A percentile compares a stretch with the other conserved stretches of the same genome.
Evolutionary conservation across 2,888 invertebrate genomes (phyloP).

Genomic region (Acleris cristana): DNA sequence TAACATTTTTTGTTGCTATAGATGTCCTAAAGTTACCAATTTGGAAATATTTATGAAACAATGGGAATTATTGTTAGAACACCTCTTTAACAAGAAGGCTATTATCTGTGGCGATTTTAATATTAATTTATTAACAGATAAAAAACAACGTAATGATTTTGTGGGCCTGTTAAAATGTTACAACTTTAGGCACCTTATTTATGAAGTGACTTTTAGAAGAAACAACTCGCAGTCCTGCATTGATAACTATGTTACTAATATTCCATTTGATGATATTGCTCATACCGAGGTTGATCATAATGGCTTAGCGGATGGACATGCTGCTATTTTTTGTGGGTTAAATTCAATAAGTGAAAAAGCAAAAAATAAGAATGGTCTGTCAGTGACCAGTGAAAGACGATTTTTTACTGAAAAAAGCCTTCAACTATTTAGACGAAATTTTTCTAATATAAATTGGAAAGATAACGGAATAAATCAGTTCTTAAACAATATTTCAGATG

Average conservation of each 20-base stretch:
- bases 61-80: background rate
- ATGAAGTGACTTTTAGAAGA: conserved; percentile 9
- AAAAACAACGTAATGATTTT: conserved; percentile 5
- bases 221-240: conserved; percentile 11
- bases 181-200: conserved; percentile 9
- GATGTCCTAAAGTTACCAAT: conserved; percentile 2
- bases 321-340: conserved; percentile 5
- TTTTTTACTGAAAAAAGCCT: no score
- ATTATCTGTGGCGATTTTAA: conserved; percentile 16
- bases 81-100: conserved; percentile 6
- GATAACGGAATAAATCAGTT: conserved; percentile 7
- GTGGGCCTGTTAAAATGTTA: no score
- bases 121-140: conserved; percentile 1
- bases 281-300: conserved; percentile 8
- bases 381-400: background rate
- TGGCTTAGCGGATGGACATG: conserved; percentile 18
- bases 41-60: conserved; percentile 4
- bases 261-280: background rate
- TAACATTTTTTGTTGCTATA: conserved; percentile 13
- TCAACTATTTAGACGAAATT: conserved; percentile 1
- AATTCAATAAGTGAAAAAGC: background rate
- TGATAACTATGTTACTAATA: conserved; percentile 17
- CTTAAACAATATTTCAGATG: background rate
- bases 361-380: background rate
- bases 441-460: background rate